phyloP scores from a whole-genome alignment of 2,113 vertebrate genomes.

The Salvator merianae region DNA sequence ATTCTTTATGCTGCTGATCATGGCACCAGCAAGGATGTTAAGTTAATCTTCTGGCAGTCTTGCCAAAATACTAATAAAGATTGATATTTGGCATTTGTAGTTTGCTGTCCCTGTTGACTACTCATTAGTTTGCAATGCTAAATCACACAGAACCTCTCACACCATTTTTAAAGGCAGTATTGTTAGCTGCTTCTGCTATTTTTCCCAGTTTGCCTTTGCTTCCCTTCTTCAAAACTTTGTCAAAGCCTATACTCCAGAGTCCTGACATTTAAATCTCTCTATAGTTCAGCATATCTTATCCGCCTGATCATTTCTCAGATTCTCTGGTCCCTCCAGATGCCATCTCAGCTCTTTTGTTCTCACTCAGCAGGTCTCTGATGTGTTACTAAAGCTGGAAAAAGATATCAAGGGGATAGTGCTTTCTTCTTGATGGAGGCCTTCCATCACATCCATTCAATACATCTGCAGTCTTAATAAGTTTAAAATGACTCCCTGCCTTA shows the following conservation, averaged over 20 bases:
- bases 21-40: constrained; percentile 12
- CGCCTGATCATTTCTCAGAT: constrained; percentile 17
- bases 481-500: not conserved
- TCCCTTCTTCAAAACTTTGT: not conserved
- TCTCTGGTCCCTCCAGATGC: not conserved
- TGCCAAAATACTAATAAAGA: not conserved
- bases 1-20: constrained; percentile 12
- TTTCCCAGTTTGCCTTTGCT: constrained; percentile 1
- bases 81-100: constrained; percentile 4
- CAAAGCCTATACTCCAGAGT: constrained; percentile 4
- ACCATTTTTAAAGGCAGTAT: not conserved
- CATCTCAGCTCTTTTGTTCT: not conserved
- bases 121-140: not conserved
- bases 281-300: not conserved
- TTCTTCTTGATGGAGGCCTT: not conserved
- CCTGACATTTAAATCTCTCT: constrained; percentile 7
- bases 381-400: constrained; percentile 11
- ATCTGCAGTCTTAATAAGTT: constrained; percentile 11
- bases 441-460: not conserved
- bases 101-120: not conserved
- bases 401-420: not conserved
- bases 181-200: not conserved
- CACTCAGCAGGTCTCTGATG: not conserved
- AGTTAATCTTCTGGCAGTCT: constrained; percentile 3
- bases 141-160: not conserved